A percentile compares a stretch with the other conserved stretches of the same genome.
These are phyloP conservation scores for Apostichopus californicus DNA, from an alignment of 35 echinoderm and acorn worm genomes.

Conservation along the genomic window DNA sequence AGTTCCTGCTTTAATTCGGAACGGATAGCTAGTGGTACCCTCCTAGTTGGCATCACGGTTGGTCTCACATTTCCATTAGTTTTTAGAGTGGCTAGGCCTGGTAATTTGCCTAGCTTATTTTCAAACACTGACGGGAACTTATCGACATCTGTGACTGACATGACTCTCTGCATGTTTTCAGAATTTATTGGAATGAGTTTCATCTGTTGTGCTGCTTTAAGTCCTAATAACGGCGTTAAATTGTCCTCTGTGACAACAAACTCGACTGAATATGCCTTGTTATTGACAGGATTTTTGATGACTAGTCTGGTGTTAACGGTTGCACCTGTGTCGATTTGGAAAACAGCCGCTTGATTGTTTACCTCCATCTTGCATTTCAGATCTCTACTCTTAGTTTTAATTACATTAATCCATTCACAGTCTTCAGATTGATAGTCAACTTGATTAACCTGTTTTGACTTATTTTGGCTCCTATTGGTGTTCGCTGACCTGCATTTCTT, in stretches of 20 bases:
- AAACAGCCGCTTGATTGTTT: conserved; percentile 21
- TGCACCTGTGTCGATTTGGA: conserved; percentile 47
- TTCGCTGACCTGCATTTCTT: no score
- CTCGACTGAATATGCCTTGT: conserved; percentile 61
- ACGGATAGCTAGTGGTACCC: conserved; percentile 34
- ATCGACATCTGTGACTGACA: not conserved
- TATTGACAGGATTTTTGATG: conserved; percentile 22
- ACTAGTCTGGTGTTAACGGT: conserved; percentile 21
- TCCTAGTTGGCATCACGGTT: conserved; percentile 5
- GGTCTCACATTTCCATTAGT: not conserved
- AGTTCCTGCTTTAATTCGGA: conserved; percentile 42
- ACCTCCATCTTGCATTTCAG: conserved; percentile 52
- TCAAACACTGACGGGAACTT: conserved; percentile 39
- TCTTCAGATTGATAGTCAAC: conserved; percentile 20
- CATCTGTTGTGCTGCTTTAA: conserved; percentile 55
- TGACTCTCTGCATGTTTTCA: conserved; percentile 43
- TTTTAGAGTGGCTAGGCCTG: conserved; percentile 18
- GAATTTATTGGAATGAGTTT: conserved; percentile 27
- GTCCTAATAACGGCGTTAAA: not conserved
- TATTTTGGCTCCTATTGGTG: not conserved
- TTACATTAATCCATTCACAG: conserved; percentile 30
- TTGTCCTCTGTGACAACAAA: conserved; percentile 56
- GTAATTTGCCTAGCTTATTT: no score
- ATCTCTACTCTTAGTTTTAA: conserved; percentile 9
- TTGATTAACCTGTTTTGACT: not conserved